Percentiles rank a stretch among this genome's conserved stretches.
Conservation (phyloP, 1,140 invertebrate genomes). For the Pissodes strobi region DNA sequence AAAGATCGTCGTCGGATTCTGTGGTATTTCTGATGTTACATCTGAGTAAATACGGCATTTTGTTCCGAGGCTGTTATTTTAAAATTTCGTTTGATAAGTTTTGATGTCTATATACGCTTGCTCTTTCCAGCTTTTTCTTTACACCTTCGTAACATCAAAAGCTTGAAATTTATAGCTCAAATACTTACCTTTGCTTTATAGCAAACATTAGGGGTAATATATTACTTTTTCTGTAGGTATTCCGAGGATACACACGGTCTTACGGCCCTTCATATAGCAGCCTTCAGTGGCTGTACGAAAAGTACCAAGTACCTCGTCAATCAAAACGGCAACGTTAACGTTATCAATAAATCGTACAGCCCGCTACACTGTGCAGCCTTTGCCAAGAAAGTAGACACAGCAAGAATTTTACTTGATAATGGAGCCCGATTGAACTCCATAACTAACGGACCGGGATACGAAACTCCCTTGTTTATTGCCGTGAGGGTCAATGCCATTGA, state of each 20-base stretch:
- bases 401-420: constrained; percentile 69
- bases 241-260: constrained; percentile 68
- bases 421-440: constrained; percentile 61
- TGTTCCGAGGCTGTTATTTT: too few relatives aligned
- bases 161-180: not conserved
- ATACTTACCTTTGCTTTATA: too few relatives aligned
- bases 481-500: constrained; percentile 73
- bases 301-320: constrained; percentile 69
- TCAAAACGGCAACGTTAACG: constrained; percentile 66
- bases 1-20: not conserved
- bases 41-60: not conserved
- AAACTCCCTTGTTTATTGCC: constrained; percentile 76
- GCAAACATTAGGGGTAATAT: too few relatives aligned
- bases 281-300: constrained; percentile 72
- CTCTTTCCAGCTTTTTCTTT: too few relatives aligned
- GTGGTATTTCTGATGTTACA: not conserved
- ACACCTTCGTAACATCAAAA: too few relatives aligned
- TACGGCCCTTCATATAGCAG: constrained; percentile 70
- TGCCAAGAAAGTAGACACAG: constrained; percentile 72
- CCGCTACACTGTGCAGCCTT: constrained; percentile 81
- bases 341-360: constrained; percentile 67
- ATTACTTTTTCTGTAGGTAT: constrained; percentile 56
- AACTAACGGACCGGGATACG: constrained; percentile 66
- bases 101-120: too few relatives aligned
- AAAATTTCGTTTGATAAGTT: too few relatives aligned